A percentile compares a stretch with the other conserved stretches of the same genome.
Evolutionary conservation across 2,113 vertebrate genomes (phyloP).

Genomic region (Meleagris gallopavo): DNA sequence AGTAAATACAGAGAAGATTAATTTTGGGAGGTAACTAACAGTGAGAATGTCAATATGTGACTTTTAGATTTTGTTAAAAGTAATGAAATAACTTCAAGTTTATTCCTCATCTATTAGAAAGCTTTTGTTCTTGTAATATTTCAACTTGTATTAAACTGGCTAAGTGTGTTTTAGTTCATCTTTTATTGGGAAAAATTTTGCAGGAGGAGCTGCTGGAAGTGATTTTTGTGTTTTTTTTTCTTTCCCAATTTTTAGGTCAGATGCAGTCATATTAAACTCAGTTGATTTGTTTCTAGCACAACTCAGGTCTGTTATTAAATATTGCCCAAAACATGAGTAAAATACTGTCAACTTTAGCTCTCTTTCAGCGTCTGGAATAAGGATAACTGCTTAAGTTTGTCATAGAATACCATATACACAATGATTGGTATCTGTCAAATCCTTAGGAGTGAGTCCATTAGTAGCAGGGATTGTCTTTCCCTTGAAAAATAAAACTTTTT

Average conservation of each 20-base stretch:
- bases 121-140: not conserved
- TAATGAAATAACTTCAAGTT: not conserved
- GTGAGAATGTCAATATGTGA: not conserved
- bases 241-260: not conserved
- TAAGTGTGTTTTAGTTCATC: not conserved
- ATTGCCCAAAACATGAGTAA: not conserved
- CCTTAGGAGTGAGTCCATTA: not conserved
- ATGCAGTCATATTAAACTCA: not conserved
- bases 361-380: not conserved
- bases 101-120: not conserved
- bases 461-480: not conserved
- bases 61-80: not conserved
- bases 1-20: not conserved
- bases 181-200: not conserved
- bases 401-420: not conserved
- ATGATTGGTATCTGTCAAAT: not conserved
- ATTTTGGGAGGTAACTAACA: not conserved
- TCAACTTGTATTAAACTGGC: not conserved
- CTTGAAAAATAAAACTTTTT: not conserved
- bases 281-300: not conserved
- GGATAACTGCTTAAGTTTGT: not conserved
- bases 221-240: not conserved
- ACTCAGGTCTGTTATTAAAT: not conserved
- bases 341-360: not conserved
- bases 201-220: not conserved